Evolutionary conservation across 1,140 invertebrate species (phyloP), one percentile per base, ranked within the genome.

Genomic region (Adoxophyes honmai): DNA sequence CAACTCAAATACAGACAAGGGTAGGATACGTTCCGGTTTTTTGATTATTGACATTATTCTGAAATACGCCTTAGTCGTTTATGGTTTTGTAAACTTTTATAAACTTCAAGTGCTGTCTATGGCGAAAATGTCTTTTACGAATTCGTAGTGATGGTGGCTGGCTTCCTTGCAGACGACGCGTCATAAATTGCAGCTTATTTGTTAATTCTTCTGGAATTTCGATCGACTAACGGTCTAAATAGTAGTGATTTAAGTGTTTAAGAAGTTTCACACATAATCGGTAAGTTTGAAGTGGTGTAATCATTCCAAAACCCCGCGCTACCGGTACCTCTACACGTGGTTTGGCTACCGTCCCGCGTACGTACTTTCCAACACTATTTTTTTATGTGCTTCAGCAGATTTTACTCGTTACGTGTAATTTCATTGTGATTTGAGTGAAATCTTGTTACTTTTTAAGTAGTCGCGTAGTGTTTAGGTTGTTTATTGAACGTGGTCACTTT

Each of bases 61-160:
- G 10, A 48, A 48, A 48, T 34, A 52, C 34, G 51, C 28, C 55
- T 28, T 35, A 34, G 55, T 34, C 51, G 44, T 52, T 57, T 36
- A 48, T 36, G 42, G 36, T 44, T 37, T 16, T 63, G 59, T 72
- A 57, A 65, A 60, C 62, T 60, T 62, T 68, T 62, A 48, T 64
- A 66, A 73, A 57, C 66, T 78, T 78, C 76, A 77, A 39, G 73
- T 67, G 64, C 57, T 84, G 81, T 88, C 85, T 88, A 88, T 88
- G 85, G 61, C 68, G 56, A 82, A 78, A 76, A 87, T 87, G 83
- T 89, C 88, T 88, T 89, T 89, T 89, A 86, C 88, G 82, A 83
- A 85, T 87, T 87, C 70, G 80, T 88, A 89, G 88, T 86, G 86
- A 87, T 83, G 88, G 85, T 89, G 84, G 88, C 86, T 86, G 86